A percentile compares a stretch with the other conserved stretches of the same genome.
phyloP scores from a whole-genome alignment of 2,888 invertebrate species.

The Clusia tigrina region DNA sequence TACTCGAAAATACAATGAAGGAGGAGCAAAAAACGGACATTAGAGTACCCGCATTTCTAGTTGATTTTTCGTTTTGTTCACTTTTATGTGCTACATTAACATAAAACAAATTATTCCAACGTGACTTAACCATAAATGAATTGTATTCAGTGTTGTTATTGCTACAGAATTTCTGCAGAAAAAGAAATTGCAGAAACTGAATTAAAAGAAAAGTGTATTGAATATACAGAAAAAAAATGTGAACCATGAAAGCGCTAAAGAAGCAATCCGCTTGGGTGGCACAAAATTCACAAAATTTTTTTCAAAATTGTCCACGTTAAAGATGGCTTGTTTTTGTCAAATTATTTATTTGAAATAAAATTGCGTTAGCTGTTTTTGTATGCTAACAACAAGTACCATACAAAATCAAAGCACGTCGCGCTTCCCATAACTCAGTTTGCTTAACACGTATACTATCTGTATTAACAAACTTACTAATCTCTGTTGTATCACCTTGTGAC shows the following conservation, averaged over 20 bases:
- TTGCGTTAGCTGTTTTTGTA: no score
- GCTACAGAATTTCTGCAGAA: not conserved
- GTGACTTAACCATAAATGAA: constrained; percentile 66
- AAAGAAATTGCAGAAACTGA: not conserved
- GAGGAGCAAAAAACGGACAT: no score
- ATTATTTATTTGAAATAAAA: no score
- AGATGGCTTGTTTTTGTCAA: no score
- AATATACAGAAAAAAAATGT: no score
- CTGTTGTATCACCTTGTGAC: constrained; percentile 60
- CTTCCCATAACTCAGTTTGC: not conserved
- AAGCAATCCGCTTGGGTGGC: not conserved
- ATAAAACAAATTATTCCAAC: constrained; percentile 66
- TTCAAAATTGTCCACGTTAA: no score
- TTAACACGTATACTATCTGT: not conserved
- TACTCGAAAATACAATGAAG: constrained; percentile 19
- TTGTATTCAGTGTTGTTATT: constrained; percentile 32
- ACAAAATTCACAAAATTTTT: not conserved
- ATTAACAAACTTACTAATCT: not conserved
- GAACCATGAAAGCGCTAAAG: no score
- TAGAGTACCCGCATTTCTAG: no score
- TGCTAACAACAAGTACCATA: no score
- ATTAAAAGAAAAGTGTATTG: not conserved
- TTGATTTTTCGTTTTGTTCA: constrained; percentile 38
- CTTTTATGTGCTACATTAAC: constrained; percentile 62
- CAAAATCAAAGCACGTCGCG: no score